phyloP scores from a whole-genome alignment of 1,140 invertebrate species.

The Drosophila melanica region DNA sequence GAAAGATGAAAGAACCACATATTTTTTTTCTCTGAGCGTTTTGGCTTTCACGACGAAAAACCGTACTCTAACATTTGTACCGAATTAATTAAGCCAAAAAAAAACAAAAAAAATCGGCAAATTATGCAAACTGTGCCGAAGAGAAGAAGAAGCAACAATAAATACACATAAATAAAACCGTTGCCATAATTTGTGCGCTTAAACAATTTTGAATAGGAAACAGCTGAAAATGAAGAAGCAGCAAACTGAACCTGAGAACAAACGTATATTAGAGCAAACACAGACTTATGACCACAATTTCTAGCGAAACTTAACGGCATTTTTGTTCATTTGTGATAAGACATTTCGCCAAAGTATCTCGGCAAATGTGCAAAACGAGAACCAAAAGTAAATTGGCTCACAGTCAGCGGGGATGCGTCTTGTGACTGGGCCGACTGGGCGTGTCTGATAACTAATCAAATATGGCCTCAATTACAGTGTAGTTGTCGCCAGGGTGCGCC shows the following conservation, averaged over 20 bases:
- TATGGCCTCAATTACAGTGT: slow-evolving; percentile 26
- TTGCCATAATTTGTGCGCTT: slow-evolving; percentile 38
- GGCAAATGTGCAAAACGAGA: neutral
- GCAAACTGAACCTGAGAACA: neutral
- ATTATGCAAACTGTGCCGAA: slow-evolving; percentile 33
- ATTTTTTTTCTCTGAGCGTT: slow-evolving; percentile 48
- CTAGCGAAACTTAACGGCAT: slow-evolving; percentile 10
- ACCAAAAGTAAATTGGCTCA: neutral
- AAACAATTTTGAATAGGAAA: slow-evolving; percentile 32
- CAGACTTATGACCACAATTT: slow-evolving; percentile 4
- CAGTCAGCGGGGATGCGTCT: neutral
- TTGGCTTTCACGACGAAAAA: slow-evolving; percentile 64
- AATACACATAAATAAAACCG: slow-evolving; percentile 24
- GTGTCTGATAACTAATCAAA: slow-evolving; percentile 18
- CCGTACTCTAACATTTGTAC: slow-evolving; percentile 35
- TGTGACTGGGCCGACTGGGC: slow-evolving; percentile 6
- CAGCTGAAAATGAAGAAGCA: neutral
- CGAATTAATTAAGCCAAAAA: slow-evolving; percentile 64
- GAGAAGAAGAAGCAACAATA: neutral
- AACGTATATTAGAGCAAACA: neutral
- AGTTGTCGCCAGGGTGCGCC: neutral
- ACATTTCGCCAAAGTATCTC: neutral
- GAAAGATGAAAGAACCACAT: slow-evolving; percentile 66
- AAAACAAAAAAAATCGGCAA: slow-evolving; percentile 16
- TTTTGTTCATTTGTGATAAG: slow-evolving; percentile 3